These are phyloP conservation scores for Paragorgia papillata DNA, from an alignment of 92 coral and sea anemone genomes.

Conservation along the genomic window DNA sequence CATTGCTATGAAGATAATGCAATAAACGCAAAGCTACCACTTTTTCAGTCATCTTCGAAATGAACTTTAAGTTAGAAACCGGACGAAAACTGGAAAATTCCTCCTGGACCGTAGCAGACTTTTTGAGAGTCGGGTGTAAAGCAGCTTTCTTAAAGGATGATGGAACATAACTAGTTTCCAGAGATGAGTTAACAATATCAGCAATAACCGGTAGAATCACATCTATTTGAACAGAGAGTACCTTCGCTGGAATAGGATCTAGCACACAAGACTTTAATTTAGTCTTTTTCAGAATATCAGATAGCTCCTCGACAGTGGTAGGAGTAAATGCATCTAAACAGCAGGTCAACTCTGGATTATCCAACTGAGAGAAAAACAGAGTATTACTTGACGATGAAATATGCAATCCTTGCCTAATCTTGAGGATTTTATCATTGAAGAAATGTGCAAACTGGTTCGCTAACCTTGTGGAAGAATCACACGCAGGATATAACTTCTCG, in stretches of 20 bases:
- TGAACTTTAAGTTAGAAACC: slow-evolving; percentile 44
- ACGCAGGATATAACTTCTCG: slow-evolving; percentile 46
- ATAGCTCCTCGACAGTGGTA: slow-evolving; percentile 55
- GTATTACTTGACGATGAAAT: slow-evolving; percentile 2
- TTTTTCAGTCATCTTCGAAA: slow-evolving; percentile 52
- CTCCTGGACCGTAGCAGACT: slow-evolving; percentile 50
- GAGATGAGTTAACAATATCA: slow-evolving; percentile 58
- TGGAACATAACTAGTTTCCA: slow-evolving; percentile 57
- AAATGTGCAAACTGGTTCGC: slow-evolving; percentile 53
- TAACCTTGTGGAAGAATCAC: slow-evolving; percentile 24
- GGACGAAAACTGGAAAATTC: slow-evolving; percentile 53
- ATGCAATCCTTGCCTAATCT: not conserved
- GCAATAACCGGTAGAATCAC: slow-evolving; percentile 59
- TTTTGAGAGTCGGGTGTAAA: slow-evolving; percentile 49
- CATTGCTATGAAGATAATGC: slow-evolving; percentile 30
- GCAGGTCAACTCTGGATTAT: not conserved
- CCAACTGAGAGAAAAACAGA: slow-evolving; percentile 7
- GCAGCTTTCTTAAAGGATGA: slow-evolving; percentile 55
- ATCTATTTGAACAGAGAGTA: slow-evolving; percentile 51
- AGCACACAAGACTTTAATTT: slow-evolving; percentile 54
- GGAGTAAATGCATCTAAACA: slow-evolving; percentile 13
- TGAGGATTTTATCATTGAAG: slow-evolving; percentile 46
- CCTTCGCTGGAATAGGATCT: slow-evolving; percentile 60
- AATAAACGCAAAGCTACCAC: slow-evolving; percentile 42
- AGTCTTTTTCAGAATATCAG: slow-evolving; percentile 52